Conservation (phyloP, 2,888 invertebrate species). For the Andrena bucephala region DNA sequence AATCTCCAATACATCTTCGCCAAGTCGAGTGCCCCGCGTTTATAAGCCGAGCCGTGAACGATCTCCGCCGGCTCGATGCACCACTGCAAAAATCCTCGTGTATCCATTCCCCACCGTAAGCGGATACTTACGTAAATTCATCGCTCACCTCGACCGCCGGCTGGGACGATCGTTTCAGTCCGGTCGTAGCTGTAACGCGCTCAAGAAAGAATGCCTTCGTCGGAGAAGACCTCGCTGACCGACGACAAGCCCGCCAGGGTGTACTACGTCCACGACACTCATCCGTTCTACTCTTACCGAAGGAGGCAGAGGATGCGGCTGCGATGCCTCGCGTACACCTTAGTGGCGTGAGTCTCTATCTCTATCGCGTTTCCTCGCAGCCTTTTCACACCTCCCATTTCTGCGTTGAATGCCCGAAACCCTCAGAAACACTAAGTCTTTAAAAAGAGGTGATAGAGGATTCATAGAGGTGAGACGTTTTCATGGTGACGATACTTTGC, state of each 20-base stretch:
- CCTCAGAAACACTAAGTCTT: too few relatives aligned
- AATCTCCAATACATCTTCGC: not conserved
- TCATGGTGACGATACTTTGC: too few relatives aligned
- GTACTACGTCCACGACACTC: constrained; percentile 68
- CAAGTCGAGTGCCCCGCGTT: not conserved
- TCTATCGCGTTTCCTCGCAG: not conserved
- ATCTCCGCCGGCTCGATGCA: constrained; percentile 3
- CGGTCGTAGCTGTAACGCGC: constrained; percentile 32
- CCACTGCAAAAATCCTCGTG: constrained; percentile 15
- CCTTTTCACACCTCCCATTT: not conserved
- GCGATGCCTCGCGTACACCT: constrained; percentile 68
- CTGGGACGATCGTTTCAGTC: constrained; percentile 47
- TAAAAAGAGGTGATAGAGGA: too few relatives aligned
- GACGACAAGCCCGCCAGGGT: constrained; percentile 48
- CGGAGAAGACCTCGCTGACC: constrained; percentile 74
- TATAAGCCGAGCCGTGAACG: not conserved
- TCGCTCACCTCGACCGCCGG: constrained; percentile 55
- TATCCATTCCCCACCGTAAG: constrained; percentile 58
- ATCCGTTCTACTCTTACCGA: constrained; percentile 70
- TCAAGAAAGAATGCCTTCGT: constrained; percentile 59
- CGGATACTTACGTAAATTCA: constrained; percentile 65
- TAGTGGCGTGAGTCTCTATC: constrained; percentile 70
- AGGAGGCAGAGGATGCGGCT: constrained; percentile 68
- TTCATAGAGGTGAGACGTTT: too few relatives aligned
- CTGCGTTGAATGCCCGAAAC: too few relatives aligned